Percentiles rank a stretch among this genome's conserved stretches.
These are phyloP conservation scores for Potamilus streckersoni DNA, from an alignment of 1,140 invertebrate species.

Conservation along the genomic window DNA sequence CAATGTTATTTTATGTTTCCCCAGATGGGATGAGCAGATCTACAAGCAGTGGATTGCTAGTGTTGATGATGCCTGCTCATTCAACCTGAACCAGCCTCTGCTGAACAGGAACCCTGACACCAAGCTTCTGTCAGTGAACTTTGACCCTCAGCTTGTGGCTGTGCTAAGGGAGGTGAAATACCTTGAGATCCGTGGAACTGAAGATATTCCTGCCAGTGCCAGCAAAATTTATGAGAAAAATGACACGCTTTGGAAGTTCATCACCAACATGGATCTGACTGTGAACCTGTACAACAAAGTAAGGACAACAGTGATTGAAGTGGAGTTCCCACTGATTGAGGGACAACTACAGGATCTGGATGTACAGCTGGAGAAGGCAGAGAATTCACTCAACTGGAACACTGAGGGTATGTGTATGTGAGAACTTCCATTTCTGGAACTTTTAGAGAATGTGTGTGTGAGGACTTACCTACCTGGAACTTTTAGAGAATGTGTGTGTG, in stretches of 20 bases:
- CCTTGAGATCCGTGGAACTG: conserved; percentile 59
- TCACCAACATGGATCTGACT: conserved; percentile 67
- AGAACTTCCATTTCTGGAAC: not conserved
- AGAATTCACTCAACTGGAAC: conserved; percentile 84
- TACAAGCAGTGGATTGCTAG: conserved; percentile 68
- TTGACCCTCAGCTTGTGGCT: conserved; percentile 68
- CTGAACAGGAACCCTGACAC: conserved; percentile 65
- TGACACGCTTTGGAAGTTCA: conserved; percentile 66
- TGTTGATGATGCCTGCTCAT: conserved; percentile 66
- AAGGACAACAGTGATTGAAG: conserved; percentile 79
- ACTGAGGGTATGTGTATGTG: conserved; percentile 73
- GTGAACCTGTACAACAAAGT: conserved; percentile 79
- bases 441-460: conserved; percentile 37
- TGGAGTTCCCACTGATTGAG: conserved; percentile 87
- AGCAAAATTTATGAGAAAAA: conserved; percentile 46
- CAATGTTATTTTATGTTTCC: not conserved
- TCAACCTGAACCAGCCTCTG: conserved; percentile 68
- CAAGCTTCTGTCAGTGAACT: conserved; percentile 69
- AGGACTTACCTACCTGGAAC: conserved; percentile 84
- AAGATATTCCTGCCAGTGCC: conserved; percentile 67
- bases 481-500: conserved; percentile 73
- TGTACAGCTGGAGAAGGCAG: conserved; percentile 80
- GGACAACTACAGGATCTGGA: conserved; percentile 85
- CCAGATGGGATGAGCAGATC: conserved; percentile 65
- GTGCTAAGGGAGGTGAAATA: conserved; percentile 71